Base-by-base conservation (phyloP, 30 jellyfish, hydroid and myxozoan genomes). In the Aurelia aurita complex sp. Pacific region DNA sequence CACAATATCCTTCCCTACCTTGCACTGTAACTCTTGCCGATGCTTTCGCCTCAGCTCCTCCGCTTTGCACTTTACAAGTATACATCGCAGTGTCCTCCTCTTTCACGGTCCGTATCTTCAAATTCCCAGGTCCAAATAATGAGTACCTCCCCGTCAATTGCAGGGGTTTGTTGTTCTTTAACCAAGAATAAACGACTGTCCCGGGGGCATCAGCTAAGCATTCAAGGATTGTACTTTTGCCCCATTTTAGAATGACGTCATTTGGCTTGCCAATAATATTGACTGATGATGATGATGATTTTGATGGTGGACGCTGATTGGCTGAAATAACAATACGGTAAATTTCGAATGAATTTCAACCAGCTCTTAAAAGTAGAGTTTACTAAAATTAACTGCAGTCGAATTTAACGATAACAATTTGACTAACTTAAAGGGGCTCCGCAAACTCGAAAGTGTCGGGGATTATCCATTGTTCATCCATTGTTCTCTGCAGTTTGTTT, bases 201-300 rank as follows among this genome's bases (percentile, higher is more conserved):
- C 82, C 79, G 66, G 98, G 80, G 80, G 97, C 91, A 68, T 91
- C 98, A 16, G 91, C 98, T 4, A 77, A 75, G 76, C 97, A 94
- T 86, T 91, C 98, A 23, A 91, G 85, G 23, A 91, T 91, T 2
- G 96, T 86, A 84, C 96, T 85, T 50, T 62, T 18, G 62, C 98
- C 98, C 96, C 98, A 86, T 57, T 34, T 68, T 55, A 91, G 85
- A 19, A 32, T 65, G 33, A 86, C 60, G 84, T 80, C 83, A 36
- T 79, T 74, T 18, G 98, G 98, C 73, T 65, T 79, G 2, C 96
- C 98, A 32, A 91, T 35, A 9, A 91, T 63, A 46, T 79, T 70
- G 78, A 82, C 46, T 29, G 81, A 16, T 36, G 89, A 60, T 32
- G 88, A 60, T 33, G 79, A 13, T 16, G 88, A 46, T 14, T 64